Evolutionary conservation across 2,113 vertebrate genomes (phyloP).

Genomic region (Phrynosoma platyrhinos): DNA sequence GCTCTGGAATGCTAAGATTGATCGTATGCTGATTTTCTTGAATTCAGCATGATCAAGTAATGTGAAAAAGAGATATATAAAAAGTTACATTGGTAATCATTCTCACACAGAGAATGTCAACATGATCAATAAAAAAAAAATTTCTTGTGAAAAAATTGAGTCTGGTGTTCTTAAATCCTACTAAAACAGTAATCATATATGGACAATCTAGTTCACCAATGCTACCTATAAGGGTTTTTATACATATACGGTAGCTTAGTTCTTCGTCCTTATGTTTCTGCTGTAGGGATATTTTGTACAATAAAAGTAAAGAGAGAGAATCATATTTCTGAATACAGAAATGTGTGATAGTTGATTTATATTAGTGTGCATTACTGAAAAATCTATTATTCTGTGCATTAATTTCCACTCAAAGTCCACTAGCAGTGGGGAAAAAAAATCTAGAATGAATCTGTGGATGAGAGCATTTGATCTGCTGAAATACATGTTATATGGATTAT

Average conservation of each 20-base stretch:
- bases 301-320: too few species aligned
- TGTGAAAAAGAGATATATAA: neutral
- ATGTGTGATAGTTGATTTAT: too few species aligned
- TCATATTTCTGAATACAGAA: too few species aligned
- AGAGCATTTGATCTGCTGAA: too few species aligned
- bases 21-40: conserved; percentile 21
- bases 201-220: neutral
- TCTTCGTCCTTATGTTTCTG: neutral
- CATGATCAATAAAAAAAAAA: neutral
- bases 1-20: conserved; percentile 22
- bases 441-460: too few species aligned
- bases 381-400: too few species aligned
- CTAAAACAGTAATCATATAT: neutral
- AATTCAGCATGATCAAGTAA: neutral
- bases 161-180: neutral
- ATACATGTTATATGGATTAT: too few species aligned
- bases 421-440: too few species aligned
- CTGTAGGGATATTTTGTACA: neutral
- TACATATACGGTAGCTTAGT: too few species aligned
- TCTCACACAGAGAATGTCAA: neutral
- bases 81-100: neutral
- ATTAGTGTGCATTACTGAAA: too few species aligned
- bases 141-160: neutral
- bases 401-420: too few species aligned
- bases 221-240: neutral